Base-by-base conservation (phyloP, 2,888 invertebrate genomes). In the Phragmatobia fuliginosa region DNA sequence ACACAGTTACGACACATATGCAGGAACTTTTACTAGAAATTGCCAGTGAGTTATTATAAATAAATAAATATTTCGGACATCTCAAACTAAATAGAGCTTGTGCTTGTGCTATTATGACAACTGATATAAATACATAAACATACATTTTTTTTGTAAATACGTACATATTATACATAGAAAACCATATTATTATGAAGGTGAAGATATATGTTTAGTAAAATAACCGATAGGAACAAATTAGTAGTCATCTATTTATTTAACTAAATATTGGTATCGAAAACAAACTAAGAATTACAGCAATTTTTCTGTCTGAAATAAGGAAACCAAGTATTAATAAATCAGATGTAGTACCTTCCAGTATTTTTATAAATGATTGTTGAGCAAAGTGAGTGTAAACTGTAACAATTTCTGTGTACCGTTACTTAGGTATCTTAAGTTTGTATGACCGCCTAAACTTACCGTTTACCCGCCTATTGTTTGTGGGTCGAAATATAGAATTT, bases 381-480 rank as follows among this genome's bases (percentile, higher is more conserved):
- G 78, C 80, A 80, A 74, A 85, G 80, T 84, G 83, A 84, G 78
- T 73, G 77, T 74, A 62, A 73, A 77, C 70, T 78, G 76, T 80
- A 77, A 81, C 78, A 73, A 79, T 78, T 79, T 83, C 79, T 75
- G 77, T 76, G 75, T 72, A 66, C 33, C 71, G 79, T 66, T 62
- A 68, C 72, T 76, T 80, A 85, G 81, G 76, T 83, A 85, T 87
- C 86, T 85, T 82, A 65, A 56, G 81, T 87, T 84, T 86, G 83
- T 87, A 85, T 85, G 83, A 81, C 86, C 85, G 87, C 87, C 87
- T 87, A 84, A 80, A 72, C 70, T 76, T 79, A 72, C 74, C 72
- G 75, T 75, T 65, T 71, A n/a, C 73, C 76, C 73, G 33, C 60
- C 18, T 56, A 33, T 28, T 49, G 62, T 49, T 62, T 72, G 67